Base-by-base conservation (phyloP, 2,888 invertebrate genomes). In the Stenichneumon culpator region DNA sequence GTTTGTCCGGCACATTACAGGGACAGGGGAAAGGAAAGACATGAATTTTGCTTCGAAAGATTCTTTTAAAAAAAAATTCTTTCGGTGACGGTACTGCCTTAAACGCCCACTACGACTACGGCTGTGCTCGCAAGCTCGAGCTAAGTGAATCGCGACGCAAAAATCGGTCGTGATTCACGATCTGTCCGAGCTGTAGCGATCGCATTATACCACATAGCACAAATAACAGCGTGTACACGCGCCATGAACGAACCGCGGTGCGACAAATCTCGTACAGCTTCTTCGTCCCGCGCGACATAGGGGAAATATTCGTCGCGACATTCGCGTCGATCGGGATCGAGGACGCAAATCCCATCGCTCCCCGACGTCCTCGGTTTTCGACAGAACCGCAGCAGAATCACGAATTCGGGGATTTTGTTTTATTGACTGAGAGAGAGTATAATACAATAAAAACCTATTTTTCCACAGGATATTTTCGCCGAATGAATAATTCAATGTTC, bases 401-500 rank as follows among this genome's bases (percentile, higher is more conserved):
- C 32, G 32, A 19, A 36, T 6, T 32, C 47, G 44, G 11, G 44
- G 25, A 22, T 25, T 57, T 57, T 7, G 19, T 22, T 57, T 50
- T 63, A 65, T 75, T 25, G 28, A 57, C 22, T 11, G 57, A 14
- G 57, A 14, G 57, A 14, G 11, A 57, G 11, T 9, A 25, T 6
- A 9, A 22, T 9, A 14, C 44, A 44, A 16, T 57, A 19, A 57
- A 57, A 73, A 25, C 63, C 63, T 67, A 67, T 67, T 69, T 69
- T 68, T 11, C 73, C 47, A 73, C 39, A 36, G 36, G 81, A 78
- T 77, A 81, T 78, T 74, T 84, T 22, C 22, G 54, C 47, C 81
- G 68, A 78, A 84, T 84, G 81, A 81, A 81, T 81, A 63, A 84
- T 84, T 84, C 84, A 81, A 52, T 68, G 57, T 60, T 79, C 47